phyloP scores from a whole-genome alignment of 1,140 invertebrate genomes.

The Plodia interpunctella region DNA sequence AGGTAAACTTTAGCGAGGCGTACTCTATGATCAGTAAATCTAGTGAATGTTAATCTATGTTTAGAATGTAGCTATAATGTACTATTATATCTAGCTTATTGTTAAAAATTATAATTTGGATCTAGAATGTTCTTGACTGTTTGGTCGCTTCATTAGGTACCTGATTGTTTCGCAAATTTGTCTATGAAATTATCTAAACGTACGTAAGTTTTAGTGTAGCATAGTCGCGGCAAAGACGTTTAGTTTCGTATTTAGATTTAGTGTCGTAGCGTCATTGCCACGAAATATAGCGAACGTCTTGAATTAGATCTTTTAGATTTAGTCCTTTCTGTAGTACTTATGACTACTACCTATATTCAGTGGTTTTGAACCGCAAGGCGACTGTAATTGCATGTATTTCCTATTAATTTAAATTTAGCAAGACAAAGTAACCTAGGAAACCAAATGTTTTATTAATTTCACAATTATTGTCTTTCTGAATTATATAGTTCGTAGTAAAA shows the following conservation, averaged over 20 bases:
- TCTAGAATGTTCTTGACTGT: slow-evolving; percentile 23
- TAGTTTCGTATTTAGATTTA: not conserved
- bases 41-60: slow-evolving; percentile 35
- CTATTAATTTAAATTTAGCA: not conserved
- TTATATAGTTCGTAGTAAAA: not conserved
- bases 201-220: not conserved
- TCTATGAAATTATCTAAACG: too few relatives aligned
- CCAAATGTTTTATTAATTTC: not conserved
- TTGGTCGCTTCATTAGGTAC: slow-evolving; percentile 46
- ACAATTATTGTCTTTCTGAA: not conserved
- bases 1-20: not conserved
- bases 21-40: not conserved
- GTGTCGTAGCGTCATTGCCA: not conserved
- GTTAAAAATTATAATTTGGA: too few relatives aligned
- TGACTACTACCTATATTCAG: not conserved
- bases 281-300: not conserved
- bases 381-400: slow-evolving; percentile 3
- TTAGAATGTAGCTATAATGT: slow-evolving; percentile 22
- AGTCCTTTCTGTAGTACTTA: not conserved
- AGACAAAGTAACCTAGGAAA: not conserved
- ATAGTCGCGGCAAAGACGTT: not conserved
- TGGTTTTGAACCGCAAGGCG: not conserved
- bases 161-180: slow-evolving; percentile 55
- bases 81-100: too few relatives aligned
- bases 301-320: not conserved